These are phyloP conservation scores for Gallinago stenura DNA, from an alignment of 2,797 vertebrate genomes.

Conservation along the genomic window DNA sequence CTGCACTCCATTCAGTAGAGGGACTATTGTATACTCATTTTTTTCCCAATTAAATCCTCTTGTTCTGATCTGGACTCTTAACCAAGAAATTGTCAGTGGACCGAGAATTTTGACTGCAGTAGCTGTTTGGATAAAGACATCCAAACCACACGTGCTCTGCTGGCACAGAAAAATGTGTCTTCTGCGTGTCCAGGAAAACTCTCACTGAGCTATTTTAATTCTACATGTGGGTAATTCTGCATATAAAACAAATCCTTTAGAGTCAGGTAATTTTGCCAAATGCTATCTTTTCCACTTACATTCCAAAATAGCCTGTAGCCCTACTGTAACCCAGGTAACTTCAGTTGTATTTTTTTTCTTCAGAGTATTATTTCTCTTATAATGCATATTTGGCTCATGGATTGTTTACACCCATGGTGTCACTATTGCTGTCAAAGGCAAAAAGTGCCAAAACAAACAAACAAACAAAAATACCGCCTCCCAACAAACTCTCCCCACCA, in stretches of 20 bases:
- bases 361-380: background rate
- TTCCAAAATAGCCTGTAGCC: background rate
- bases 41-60: background rate
- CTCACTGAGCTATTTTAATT: background rate
- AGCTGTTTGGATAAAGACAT: background rate
- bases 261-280: background rate
- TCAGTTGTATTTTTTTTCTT: background rate
- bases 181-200: background rate
- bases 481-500: background rate
- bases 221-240: background rate
- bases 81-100: background rate
- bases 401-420: background rate
- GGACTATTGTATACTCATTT: background rate
- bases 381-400: background rate
- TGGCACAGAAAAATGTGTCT: background rate
- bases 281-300: background rate
- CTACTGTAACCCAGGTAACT: background rate
- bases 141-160: accelerated
- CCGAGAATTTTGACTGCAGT: background rate
- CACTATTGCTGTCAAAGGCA: background rate
- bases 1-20: background rate
- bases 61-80: background rate
- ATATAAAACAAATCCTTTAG: background rate
- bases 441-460: background rate
- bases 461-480: background rate